Percentiles rank a stretch among this genome's conserved stretches.
Conservation (phyloP, 2,113 vertebrate genomes). For the Callocephalon fimbriatum region DNA sequence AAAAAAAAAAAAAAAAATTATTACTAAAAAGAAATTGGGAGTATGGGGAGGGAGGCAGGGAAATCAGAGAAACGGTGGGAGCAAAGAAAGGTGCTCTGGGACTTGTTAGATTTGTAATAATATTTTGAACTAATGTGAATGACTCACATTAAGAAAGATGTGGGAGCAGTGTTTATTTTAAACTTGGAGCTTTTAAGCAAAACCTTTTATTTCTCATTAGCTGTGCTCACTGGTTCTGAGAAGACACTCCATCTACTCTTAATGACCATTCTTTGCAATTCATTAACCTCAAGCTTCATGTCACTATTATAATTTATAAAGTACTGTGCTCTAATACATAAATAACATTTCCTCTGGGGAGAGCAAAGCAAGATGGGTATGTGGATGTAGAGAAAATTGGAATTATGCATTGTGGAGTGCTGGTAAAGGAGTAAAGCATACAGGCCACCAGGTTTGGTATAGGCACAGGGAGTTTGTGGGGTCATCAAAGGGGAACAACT, state of each 20-base stretch:
- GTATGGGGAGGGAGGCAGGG: not conserved
- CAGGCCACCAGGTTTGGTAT: not conserved
- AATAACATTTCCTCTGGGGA: not conserved
- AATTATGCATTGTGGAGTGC: not conserved
- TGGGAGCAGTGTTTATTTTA: not conserved
- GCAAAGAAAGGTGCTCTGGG: not conserved
- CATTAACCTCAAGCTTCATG: not conserved
- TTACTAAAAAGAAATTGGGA: not conserved
- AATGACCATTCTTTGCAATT: not conserved
- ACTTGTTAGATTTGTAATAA: not conserved
- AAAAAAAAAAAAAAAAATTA: too few relatives aligned
- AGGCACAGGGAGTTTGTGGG: not conserved
- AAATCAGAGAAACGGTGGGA: not conserved
- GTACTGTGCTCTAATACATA: not conserved
- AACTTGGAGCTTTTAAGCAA: not conserved
- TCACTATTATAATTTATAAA: not conserved
- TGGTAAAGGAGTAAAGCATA: not conserved
- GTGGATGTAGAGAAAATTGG: not conserved
- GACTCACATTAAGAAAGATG: not conserved
- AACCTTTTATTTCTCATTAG: not conserved
- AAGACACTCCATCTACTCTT: not conserved
- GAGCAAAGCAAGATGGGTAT: not conserved
- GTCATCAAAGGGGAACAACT: not conserved
- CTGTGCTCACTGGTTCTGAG: not conserved
- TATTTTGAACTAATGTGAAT: not conserved